Conservation (phyloP, 23 tunicate species). For the Ciona savignyi region DNA sequence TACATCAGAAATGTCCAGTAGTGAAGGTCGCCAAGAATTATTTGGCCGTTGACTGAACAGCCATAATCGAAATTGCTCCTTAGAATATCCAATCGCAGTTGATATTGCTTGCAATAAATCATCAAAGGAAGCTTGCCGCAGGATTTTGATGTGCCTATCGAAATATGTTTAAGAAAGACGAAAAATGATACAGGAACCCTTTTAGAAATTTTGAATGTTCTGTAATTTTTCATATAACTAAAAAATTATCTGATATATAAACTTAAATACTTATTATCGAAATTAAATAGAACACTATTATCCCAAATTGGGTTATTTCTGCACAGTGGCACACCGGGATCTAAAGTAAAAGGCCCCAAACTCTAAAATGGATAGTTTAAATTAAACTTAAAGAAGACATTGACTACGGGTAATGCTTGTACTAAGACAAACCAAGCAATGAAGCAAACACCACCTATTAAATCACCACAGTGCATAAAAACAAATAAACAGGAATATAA, state of each 20-base stretch:
- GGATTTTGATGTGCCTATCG: conserved; percentile 44
- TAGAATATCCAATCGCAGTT: conserved; percentile 57
- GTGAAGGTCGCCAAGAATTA: conserved; percentile 72
- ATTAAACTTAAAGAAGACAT: no score
- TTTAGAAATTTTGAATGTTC: no score
- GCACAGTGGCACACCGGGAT: no score
- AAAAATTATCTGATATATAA: background rate
- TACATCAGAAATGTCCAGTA: conserved; percentile 72
- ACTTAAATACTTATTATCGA: background rate
- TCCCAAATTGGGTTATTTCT: background rate
- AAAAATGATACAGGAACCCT: background rate
- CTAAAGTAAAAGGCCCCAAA: no score
- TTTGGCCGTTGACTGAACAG: conserved; percentile 72
- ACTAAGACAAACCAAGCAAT: no score
- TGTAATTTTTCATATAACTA: no score
- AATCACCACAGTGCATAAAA: no score
- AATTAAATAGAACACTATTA: background rate
- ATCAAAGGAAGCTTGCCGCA: conserved; percentile 39
- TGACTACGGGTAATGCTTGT: no score
- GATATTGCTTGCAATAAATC: conserved; percentile 47
- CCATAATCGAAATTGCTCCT: conserved; percentile 62
- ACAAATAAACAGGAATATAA: no score
- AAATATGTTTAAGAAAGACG: background rate
- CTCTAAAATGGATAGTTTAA: no score
- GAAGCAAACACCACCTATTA: no score